phyloP scores from a whole-genome alignment of 2,113 vertebrate genomes.

The Oncorhynchus gorbuscha region DNA sequence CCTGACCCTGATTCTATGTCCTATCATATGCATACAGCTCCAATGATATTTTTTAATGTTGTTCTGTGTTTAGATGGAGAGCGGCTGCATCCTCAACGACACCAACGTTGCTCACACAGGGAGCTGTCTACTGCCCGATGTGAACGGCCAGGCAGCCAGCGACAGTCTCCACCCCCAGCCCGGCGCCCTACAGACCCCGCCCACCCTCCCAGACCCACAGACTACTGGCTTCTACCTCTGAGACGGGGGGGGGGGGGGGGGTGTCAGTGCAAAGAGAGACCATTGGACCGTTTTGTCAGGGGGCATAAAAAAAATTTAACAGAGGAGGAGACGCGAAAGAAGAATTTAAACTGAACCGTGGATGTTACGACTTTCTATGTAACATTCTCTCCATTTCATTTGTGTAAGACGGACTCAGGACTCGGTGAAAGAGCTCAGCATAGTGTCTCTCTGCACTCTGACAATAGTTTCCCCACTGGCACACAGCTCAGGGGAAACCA shows the following conservation, averaged over 20 bases:
- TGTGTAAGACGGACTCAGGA: not conserved
- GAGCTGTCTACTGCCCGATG: constrained; percentile 47
- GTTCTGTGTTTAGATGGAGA: constrained; percentile 57
- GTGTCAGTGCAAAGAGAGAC: no score
- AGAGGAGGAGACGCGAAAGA: not conserved
- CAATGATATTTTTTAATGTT: not conserved
- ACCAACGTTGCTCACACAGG: constrained; percentile 43
- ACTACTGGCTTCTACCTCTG: constrained; percentile 67
- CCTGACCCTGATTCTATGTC: no score
- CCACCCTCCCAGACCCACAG: constrained; percentile 54
- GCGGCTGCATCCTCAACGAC: constrained; percentile 34
- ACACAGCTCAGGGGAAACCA: not conserved
- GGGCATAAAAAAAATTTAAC: not conserved
- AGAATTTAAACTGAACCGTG: not conserved
- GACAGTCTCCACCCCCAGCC: constrained; percentile 26
- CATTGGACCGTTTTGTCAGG: not conserved
- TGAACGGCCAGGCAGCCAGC: not conserved
- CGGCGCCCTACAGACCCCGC: constrained; percentile 48
- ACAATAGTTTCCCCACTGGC: not conserved
- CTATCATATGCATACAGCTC: not conserved
- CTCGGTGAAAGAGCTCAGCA: not conserved
- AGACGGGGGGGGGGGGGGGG: constrained; percentile 11
- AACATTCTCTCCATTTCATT: not conserved
- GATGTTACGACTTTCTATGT: not conserved
- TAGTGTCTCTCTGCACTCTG: not conserved